Base-by-base conservation (phyloP, 2,797 vertebrate species). In the Muraenolepis orangiensis region DNA sequence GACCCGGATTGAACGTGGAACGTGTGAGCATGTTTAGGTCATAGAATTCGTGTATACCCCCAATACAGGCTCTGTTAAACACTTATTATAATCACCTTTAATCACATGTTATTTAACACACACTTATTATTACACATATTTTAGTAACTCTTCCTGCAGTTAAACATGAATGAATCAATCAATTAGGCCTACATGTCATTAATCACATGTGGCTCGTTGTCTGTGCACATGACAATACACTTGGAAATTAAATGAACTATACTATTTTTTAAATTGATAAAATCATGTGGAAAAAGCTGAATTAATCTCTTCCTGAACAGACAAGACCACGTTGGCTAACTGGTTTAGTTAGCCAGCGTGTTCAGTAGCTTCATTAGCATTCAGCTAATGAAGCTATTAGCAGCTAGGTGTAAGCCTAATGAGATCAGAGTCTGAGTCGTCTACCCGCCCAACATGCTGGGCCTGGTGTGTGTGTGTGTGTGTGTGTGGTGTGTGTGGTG, bases 341-440 rank as follows among this genome's bases (percentile, higher is more conserved):
- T 80, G 86, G 83, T 82, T 90, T 87, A 87, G 78, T 18, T n/a
- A n/a, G n/a, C n/a, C n/a, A n/a, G n/a, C n/a, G n/a, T n/a, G n/a
- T n/a, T n/a, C n/a, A n/a, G n/a, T n/a, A n/a, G n/a, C n/a, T n/a
- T n/a, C n/a, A n/a, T n/a, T n/a, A 68, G 51, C 80, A 80, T 74
- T 84, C 76, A 80, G 76, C 79, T 88, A 87, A 88, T 85, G 76
- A 86, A 66, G 80, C 76, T 73, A 83, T 90, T 88, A 78, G 57
- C 80, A 71, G 77, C 26, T 76, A 82, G 80, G 76, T 57, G 80
- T 81, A 80, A 72, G 78, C 40, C 84, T 90, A 89, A 90, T 84
- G 82, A 86, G 88, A 91, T 91, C 87, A 90, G 78, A 30, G 26
- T 73, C 69, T 80, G 74, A 64, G 6, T 70, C 32, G 51, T 71